These are phyloP conservation scores for Wasmannia auropunctata DNA, from an alignment of 1,140 invertebrate species.

Conservation along the genomic window DNA sequence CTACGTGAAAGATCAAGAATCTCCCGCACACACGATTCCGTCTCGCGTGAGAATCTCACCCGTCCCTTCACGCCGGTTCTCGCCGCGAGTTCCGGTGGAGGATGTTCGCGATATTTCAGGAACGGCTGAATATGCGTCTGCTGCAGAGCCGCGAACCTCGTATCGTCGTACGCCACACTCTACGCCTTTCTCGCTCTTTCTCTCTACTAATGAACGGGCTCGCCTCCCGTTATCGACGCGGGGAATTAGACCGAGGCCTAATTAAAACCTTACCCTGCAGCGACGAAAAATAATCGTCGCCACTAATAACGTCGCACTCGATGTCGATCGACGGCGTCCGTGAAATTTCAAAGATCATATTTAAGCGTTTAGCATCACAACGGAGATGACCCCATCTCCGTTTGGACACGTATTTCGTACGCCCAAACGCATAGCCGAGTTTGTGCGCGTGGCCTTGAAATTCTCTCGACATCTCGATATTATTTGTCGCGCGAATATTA, in stretches of 20 bases:
- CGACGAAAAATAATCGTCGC: not conserved
- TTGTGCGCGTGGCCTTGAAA: not conserved
- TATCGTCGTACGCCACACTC: not conserved
- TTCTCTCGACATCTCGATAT: not conserved
- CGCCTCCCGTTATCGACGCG: not conserved
- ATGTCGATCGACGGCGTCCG: not conserved
- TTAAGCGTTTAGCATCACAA: not conserved
- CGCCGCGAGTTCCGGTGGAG: not conserved
- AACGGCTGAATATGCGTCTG: not conserved
- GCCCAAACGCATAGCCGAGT: not conserved
- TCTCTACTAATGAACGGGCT: not conserved
- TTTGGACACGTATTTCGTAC: not conserved
- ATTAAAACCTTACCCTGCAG: not conserved
- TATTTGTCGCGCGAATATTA: not conserved
- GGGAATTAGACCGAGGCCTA: constrained; percentile 5
- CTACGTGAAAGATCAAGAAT: not conserved
- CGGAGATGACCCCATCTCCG: not conserved
- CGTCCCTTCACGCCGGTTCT: not conserved
- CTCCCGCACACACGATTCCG: not conserved
- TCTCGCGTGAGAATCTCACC: not conserved
- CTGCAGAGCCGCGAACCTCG: not conserved
- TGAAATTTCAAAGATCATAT: not conserved
- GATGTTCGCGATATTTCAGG: constrained; percentile 18
- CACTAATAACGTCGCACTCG: not conserved
- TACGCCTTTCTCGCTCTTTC: not conserved